Evolutionary conservation across 1,140 invertebrate species (phyloP), one percentile per base, ranked within the genome.

Genomic region (Bombus consobrinus): DNA sequence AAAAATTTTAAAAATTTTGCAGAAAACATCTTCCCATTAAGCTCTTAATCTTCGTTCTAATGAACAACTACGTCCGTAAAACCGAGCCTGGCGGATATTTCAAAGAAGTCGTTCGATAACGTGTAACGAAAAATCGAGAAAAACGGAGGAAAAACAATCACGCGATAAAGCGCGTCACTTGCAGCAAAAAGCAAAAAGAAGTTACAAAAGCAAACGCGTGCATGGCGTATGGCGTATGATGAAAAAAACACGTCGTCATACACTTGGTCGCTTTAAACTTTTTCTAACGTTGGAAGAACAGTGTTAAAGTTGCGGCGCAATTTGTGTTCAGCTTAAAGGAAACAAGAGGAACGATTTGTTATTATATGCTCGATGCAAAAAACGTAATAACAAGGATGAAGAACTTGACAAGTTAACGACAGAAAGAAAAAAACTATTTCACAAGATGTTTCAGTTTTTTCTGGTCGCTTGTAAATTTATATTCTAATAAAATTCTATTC

Each of bases 211-310:
- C n/a, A 15, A 68, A 43, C 32, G 64, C 32, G 62, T 18, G 47
- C 5, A 47, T 47, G 47, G 47, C 47, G 15, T 47, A 47, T 47
- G 47, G 15, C 15, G 5, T 18, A 34, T 25, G n/a, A 76, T 9
- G n/a, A 81, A 32, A 81, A 81, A 81, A 73, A 81, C 53, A 34
- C 34, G n/a, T 81, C 72, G 22, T 69, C 32, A 3, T 25, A 39
- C 43, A 34, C 41, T 43, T 43, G 25, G 37, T 22, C 25, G 41
- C 43, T 39, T 53, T 15, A 6, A 53, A 37, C 32, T 80, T 80
- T 68, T 69, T 80, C 34, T 25, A 53, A 47, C 22, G 59, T 9
- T 47, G n/a, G 10, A 68, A 66, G 64, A 69, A 80, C 34, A 13
- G 28, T 53, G 43, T 57, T 28, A 34, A 53, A 80, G 32, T 80